phyloP scores from a whole-genome alignment of 2,888 invertebrate genomes.

The Oscheius sp. region DNA sequence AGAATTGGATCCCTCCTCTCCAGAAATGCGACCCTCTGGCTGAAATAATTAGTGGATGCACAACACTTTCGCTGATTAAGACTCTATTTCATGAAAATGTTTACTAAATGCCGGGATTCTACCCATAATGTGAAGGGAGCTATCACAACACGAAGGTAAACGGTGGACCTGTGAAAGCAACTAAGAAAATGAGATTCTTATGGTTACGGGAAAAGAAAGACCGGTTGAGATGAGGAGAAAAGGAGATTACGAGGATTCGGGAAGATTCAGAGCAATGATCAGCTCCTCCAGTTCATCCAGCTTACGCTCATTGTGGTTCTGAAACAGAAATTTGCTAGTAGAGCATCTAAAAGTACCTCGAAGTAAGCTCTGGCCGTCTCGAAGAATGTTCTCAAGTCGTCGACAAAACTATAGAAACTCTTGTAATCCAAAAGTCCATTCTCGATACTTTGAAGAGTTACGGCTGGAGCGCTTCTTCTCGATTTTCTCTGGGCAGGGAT shows the following conservation, averaged over 20 bases:
- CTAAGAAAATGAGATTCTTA: slow-evolving; percentile 9
- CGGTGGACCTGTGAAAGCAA: no score
- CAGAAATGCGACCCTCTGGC: no score
- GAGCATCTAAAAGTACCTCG: slow-evolving; percentile 6
- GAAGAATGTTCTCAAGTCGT: slow-evolving; percentile 15
- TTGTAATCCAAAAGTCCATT: slow-evolving; percentile 1
- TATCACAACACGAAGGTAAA: not conserved
- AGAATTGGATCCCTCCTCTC: no score
- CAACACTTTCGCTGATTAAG: no score
- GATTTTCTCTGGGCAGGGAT: slow-evolving; percentile 4
- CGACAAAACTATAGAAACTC: slow-evolving; percentile 3
- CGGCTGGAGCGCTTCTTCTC: not conserved
- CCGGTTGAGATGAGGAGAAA: slow-evolving; percentile 3
- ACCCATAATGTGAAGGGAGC: slow-evolving; percentile 4
- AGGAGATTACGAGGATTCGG: slow-evolving; percentile 2
- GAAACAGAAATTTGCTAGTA: not conserved
- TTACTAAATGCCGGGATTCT: not conserved
- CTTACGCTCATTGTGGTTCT: slow-evolving; percentile 33
- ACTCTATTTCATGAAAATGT: no score
- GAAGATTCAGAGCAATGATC: slow-evolving; percentile 12
- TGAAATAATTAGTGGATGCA: no score
- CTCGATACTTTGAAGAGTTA: slow-evolving; percentile 4
- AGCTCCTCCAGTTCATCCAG: slow-evolving; percentile 29
- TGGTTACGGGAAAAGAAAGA: slow-evolving; percentile 23
- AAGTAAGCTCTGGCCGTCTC: slow-evolving; percentile 22